Evolutionary conservation across 1,140 invertebrate genomes (phyloP), one percentile per base, ranked within the genome.

Genomic region (Drosophila navojoa): DNA sequence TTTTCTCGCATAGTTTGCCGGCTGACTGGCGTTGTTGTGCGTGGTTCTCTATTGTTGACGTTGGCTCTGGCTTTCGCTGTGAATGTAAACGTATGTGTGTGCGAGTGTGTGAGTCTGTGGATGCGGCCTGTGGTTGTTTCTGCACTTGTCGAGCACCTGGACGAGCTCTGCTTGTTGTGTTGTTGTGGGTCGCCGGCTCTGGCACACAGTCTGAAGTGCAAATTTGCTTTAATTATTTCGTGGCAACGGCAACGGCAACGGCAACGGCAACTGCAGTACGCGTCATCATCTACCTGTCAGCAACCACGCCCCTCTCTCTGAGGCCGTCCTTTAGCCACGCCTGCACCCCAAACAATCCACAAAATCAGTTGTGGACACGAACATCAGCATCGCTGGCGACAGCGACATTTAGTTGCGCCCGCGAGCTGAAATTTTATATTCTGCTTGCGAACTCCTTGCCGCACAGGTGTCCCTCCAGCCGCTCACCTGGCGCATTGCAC

Each of bases 151-250:
- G 32, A 64, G 68, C 53, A 74, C 71, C 71, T 74, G 71, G 38
- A 15, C 27, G 76, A 47, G 54, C 63, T 59, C 69, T 45, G 50
- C 55, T 59, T 70, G 82, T 86, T 87, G 71, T 70, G 82, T 86
- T 87, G 76, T 82, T 87, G 81, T 78, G 81, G 81, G 70, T 67
- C 74, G 81, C 77, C 81, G 80, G 76, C 53, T 77, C 74, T 71
- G 79, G 79, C 70, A 76, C 70, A 79, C 79, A 85, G 81, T 91
- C 89, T 91, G 89, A 91, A 91, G 89, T 89, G 89, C 80, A 91
- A 91, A 91, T 91, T 91, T 91, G 80, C 80, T 91, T 91, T 81
- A 91, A 91, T 91, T 91, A 91, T 91, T 85, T 80, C 79, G 62
- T 76, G 76, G 81, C 81, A 53, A 78, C 61, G 69, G 54, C 64